Evolutionary conservation across 2,797 vertebrate genomes (phyloP), one percentile per base, ranked within the genome.

Genomic region (Adrianichthys oophorus): DNA sequence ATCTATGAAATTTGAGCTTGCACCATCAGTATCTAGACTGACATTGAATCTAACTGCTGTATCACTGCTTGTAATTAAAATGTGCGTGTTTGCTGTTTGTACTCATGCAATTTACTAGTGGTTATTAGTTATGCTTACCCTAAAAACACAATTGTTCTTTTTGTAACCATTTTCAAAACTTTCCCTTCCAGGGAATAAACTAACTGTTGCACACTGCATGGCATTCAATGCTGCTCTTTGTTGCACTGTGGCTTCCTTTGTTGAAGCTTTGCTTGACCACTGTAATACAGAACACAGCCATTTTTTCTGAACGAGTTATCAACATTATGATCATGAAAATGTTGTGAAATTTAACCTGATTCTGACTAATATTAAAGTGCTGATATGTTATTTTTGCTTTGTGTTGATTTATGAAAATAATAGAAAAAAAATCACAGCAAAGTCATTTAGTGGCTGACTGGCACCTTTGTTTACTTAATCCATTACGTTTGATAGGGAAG

Each of bases 331-430:
- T 54, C 4, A 47, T 7, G 29, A 4, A 77, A 59, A 64, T 50
- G 62, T 74, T 72, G 62, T 16, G 16, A 45, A 70, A 70, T 73
- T 67, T 65, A 48, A 42, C 23, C 59, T 54, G 24, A 29, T n/a
- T 14, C 51, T 59, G 13, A 68, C 4, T 5, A 62, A 67, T 29
- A 53, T 52, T 12, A 41, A 74, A 52, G 41, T 66, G 54, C 68
- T 10, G 42, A 13, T 61, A 44, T 64, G 59, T 73, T 19, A 48
- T 65, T 42, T 44, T 76, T 69, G 63, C 58, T 56, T 24, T 76
- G 60, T 76, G 15, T 66, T 74, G 59, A 17, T 57, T 7, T 59
- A 49, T 1, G 60, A 41, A 80, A 29, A 8, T 10, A 32, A 1
- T 1, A 32, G 7, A 8, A 3, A 32, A 32, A 32, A 12, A 32